These are phyloP conservation scores for Heteronetta atricapilla DNA, from an alignment of 2,113 vertebrate species.

Conservation along the genomic window DNA sequence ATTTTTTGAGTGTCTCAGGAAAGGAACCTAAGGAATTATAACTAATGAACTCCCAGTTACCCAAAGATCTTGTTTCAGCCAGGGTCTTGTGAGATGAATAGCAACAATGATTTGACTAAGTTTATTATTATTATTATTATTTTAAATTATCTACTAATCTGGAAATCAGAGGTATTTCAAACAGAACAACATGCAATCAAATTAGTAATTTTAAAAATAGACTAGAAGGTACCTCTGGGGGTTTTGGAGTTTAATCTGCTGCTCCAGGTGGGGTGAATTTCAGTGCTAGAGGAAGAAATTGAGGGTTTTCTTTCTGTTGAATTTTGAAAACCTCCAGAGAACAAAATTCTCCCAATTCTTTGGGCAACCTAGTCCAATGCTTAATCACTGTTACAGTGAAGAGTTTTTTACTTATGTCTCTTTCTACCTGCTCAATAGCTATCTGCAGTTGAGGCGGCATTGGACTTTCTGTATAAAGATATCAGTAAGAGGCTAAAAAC, in stretches of 20 bases:
- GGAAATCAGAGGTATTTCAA: neutral
- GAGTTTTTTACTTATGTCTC: neutral
- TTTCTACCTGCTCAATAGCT: neutral
- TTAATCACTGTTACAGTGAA: neutral
- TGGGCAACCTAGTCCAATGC: neutral
- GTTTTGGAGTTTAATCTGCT: neutral
- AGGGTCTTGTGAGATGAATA: neutral
- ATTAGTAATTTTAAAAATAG: neutral
- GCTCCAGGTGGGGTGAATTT: neutral
- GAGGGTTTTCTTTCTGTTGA: neutral
- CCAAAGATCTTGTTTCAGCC: neutral
- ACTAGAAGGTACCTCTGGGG: neutral
- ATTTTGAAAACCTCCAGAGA: neutral
- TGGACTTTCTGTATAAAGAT: neutral
- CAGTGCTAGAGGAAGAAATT: too few relatives aligned
- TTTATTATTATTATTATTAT: too few relatives aligned
- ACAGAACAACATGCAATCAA: neutral
- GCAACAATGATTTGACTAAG: neutral
- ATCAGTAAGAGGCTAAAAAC: neutral
- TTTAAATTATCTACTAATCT: neutral
- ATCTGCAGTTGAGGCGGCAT: rapidly evolving
- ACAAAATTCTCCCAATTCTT: neutral
- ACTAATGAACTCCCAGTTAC: too few relatives aligned
- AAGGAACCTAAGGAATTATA: neutral
- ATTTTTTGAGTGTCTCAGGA: neutral